A percentile compares a stretch with the other conserved stretches of the same genome.
Evolutionary conservation across 1,140 invertebrate species (phyloP).

Genomic region (Neelides sp.): DNA sequence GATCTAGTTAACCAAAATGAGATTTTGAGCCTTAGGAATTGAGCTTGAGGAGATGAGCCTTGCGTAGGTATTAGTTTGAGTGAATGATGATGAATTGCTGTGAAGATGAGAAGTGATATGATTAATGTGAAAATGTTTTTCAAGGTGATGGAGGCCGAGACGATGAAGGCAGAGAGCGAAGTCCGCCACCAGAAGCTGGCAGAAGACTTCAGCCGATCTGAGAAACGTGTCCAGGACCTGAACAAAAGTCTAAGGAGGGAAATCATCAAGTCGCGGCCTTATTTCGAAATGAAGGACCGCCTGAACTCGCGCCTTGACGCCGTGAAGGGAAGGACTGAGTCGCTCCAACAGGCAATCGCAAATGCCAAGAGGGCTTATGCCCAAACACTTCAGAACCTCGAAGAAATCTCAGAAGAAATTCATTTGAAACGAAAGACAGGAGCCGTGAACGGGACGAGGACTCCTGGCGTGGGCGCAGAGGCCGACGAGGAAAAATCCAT

Average conservation of each 20-base stretch:
- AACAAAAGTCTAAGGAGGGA: constrained; percentile 63
- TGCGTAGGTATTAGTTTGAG: no score
- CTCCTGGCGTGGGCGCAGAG: constrained; percentile 83
- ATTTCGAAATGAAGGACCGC: constrained; percentile 42
- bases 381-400: constrained; percentile 38
- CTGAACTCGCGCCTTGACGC: constrained; percentile 38
- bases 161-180: constrained; percentile 70
- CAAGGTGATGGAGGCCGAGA: constrained; percentile 87
- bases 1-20: no score
- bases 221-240: constrained; percentile 58
- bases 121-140: constrained; percentile 35
- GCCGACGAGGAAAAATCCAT: neutral
- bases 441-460: constrained; percentile 51
- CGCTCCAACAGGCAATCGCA: constrained; percentile 38
- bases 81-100: neutral
- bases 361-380: constrained; percentile 40
- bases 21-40: no score
- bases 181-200: constrained; percentile 69
- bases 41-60: no score
- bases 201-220: constrained; percentile 57
- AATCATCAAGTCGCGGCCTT: constrained; percentile 58
- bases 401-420: constrained; percentile 47
- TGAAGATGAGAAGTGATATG: constrained; percentile 36
- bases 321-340: constrained; percentile 38
- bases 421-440: constrained; percentile 36